These are phyloP conservation scores for Hippocampus abdominalis DNA, from an alignment of 2,113 vertebrate genomes.

Conservation along the genomic window DNA sequence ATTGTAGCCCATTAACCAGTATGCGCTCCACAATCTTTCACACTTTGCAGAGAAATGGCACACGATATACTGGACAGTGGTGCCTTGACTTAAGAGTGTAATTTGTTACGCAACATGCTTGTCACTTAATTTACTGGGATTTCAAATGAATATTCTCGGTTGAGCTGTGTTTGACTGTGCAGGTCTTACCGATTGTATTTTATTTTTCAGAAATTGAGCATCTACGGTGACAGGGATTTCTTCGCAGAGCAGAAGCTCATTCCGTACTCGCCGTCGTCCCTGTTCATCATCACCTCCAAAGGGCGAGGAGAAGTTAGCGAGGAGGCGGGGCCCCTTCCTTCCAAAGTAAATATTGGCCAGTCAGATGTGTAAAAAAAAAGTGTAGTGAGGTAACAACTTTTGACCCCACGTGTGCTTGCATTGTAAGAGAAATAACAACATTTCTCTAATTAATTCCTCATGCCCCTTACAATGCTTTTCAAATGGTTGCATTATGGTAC, in stretches of 20 bases:
- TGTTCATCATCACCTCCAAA: slow-evolving; percentile 81
- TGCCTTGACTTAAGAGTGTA: background rate
- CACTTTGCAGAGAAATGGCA: background rate
- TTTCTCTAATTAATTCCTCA: slow-evolving; percentile 36
- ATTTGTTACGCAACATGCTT: no score
- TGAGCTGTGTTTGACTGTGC: no score
- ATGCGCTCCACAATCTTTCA: background rate
- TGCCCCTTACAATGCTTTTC: slow-evolving; percentile 34
- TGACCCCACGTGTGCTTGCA: slow-evolving; percentile 18
- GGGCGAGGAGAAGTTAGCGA: slow-evolving; percentile 80
- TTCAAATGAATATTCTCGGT: no score
- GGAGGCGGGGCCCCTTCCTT: slow-evolving; percentile 87
- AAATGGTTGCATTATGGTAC: slow-evolving; percentile 52
- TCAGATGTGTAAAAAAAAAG: slow-evolving; percentile 70
- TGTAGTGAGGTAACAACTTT: background rate
- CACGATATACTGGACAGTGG: background rate
- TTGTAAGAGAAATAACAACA: slow-evolving; percentile 36
- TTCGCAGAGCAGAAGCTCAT: slow-evolving; percentile 84
- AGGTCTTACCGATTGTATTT: background rate
- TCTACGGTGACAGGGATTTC: slow-evolving; percentile 90
- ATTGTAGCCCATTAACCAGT: background rate
- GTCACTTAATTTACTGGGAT: no score
- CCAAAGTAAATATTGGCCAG: slow-evolving; percentile 86
- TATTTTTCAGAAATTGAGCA: slow-evolving; percentile 86
- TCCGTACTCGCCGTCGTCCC: slow-evolving; percentile 83